Conservation (phyloP, 2,797 vertebrate species). For the Myotis planiceps region DNA sequence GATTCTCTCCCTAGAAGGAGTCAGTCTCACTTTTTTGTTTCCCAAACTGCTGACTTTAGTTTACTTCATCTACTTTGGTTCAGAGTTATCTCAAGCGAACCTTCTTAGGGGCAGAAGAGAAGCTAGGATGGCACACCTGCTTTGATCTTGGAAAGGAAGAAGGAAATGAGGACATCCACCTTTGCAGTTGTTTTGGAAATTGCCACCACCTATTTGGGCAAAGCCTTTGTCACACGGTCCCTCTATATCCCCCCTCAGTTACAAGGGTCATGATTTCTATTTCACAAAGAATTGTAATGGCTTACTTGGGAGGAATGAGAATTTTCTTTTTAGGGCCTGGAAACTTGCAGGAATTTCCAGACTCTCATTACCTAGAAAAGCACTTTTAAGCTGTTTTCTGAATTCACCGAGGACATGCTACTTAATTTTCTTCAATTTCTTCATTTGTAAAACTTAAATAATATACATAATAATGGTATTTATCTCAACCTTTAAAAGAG, state of each 20-base stretch:
- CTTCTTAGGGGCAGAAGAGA: slow-evolving; percentile 66
- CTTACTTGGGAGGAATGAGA: slow-evolving; percentile 9
- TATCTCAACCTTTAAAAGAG: slow-evolving; percentile 50
- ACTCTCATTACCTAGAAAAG: slow-evolving; percentile 23
- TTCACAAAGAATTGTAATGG: slow-evolving; percentile 5
- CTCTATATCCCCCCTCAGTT: background rate
- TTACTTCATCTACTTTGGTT: slow-evolving; percentile 60
- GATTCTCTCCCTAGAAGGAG: background rate
- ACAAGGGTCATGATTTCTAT: background rate
- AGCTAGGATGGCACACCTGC: background rate
- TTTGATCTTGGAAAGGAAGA: slow-evolving; percentile 20
- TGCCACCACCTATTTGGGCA: background rate
- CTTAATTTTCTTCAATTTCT: background rate
- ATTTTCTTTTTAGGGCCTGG: background rate
- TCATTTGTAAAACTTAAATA: background rate
- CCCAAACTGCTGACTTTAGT: background rate
- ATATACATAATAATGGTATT: background rate
- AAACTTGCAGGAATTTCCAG: slow-evolving; percentile 52
- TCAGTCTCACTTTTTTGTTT: slow-evolving; percentile 66
- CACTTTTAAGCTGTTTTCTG: slow-evolving; percentile 42
- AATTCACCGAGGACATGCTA: background rate
- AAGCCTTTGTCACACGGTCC: background rate
- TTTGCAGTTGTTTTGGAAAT: slow-evolving; percentile 20
- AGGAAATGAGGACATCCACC: background rate
- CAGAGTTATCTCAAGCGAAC: slow-evolving; percentile 35